Conservation (phyloP, 2,113 vertebrate genomes). For the Mellivora capensis region DNA sequence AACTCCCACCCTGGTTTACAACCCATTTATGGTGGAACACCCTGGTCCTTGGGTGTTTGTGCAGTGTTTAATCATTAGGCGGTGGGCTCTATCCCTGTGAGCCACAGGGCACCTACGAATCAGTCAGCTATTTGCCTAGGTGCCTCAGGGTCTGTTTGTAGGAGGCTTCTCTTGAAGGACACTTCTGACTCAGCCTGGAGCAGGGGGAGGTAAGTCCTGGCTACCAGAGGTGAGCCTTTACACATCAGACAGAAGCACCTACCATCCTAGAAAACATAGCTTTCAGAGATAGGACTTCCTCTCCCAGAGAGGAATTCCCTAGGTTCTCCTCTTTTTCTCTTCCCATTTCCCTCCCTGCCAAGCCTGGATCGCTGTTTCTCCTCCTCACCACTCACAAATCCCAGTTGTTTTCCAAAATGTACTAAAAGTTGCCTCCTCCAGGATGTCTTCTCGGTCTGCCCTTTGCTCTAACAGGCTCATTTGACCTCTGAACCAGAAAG, state of each 20-base stretch:
- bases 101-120: slow-evolving; percentile 19
- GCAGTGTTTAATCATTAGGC: slow-evolving; percentile 74
- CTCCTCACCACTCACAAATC: background rate
- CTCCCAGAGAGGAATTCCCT: background rate
- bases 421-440: background rate
- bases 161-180: slow-evolving; percentile 49
- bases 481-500: background rate
- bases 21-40: background rate
- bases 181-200: background rate
- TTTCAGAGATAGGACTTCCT: background rate
- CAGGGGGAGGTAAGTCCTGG: background rate
- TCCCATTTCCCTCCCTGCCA: background rate
- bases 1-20: background rate
- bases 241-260: background rate
- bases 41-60: slow-evolving; percentile 48
- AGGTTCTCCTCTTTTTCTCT: background rate
- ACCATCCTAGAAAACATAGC: background rate
- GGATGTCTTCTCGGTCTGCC: background rate
- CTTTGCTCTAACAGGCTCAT: background rate
- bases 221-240: background rate
- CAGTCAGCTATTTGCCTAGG: slow-evolving; percentile 58
- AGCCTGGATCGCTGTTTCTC: background rate
- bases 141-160: slow-evolving; percentile 35
- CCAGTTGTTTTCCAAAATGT: background rate
- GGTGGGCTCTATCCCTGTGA: background rate